phyloP scores from a whole-genome alignment of 2,113 vertebrate species.

The Galemys pyrenaicus region DNA sequence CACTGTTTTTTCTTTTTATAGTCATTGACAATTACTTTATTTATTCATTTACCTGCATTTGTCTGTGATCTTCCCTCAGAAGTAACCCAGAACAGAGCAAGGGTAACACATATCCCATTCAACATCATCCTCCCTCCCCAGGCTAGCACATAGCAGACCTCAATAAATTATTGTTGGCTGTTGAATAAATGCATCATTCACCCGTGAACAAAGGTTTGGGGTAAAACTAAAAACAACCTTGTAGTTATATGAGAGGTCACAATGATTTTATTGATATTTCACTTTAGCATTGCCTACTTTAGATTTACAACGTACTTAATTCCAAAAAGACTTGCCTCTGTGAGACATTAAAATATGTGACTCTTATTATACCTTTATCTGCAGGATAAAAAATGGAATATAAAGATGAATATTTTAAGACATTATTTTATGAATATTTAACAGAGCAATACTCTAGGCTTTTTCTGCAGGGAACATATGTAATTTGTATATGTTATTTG shows the following conservation, averaged over 20 bases:
- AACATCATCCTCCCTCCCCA: no score
- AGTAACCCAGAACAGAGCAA: background rate
- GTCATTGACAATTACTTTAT: background rate
- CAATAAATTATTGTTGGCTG: background rate
- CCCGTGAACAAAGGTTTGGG: background rate
- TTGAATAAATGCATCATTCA: background rate
- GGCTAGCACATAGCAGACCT: background rate
- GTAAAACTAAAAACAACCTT: background rate
- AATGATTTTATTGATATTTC: background rate
- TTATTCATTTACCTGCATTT: background rate
- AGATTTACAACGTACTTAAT: background rate
- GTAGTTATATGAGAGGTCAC: background rate
- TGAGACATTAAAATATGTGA: background rate
- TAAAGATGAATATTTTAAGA: background rate
- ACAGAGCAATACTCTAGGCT: background rate
- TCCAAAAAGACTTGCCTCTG: background rate
- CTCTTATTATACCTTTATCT: background rate
- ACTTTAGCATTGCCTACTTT: background rate
- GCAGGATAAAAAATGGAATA: background rate
- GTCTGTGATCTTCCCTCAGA: background rate
- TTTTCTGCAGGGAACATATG: background rate
- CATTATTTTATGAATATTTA: constrained; percentile 22
- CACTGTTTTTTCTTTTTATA: background rate
- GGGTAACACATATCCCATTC: rapidly evolving
- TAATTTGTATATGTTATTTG: background rate